Percentiles rank a stretch among this genome's conserved stretches.
Evolutionary conservation across 2,113 vertebrate genomes (phyloP).

Genomic region (Scytalopus superciliaris): DNA sequence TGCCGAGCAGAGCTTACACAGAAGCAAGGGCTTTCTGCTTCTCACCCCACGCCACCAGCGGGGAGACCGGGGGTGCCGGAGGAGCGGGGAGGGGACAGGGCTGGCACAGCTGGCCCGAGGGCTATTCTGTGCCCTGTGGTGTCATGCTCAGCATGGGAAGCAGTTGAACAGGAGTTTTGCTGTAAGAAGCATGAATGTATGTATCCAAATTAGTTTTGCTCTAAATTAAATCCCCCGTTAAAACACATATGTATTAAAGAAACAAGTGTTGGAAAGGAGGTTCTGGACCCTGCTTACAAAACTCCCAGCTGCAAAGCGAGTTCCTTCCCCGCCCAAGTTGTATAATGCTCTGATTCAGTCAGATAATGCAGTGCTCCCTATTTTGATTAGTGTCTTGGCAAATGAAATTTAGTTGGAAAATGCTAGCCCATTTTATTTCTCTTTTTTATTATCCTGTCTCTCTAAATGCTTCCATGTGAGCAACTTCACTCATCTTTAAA

Average conservation of each 20-base stretch:
- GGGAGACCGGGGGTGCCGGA: neutral
- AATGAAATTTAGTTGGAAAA: neutral
- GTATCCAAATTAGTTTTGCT: neutral
- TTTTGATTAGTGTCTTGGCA: neutral
- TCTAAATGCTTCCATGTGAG: conserved; percentile 46
- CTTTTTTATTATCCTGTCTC: neutral
- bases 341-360: neutral
- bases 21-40: neutral
- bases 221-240: neutral
- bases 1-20: neutral
- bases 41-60: neutral
- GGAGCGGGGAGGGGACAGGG: neutral
- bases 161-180: neutral
- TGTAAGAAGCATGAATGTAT: neutral
- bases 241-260: accelerated
- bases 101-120: neutral
- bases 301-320: neutral
- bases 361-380: neutral
- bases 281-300: neutral
- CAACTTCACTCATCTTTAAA: conserved; percentile 30
- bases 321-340: neutral
- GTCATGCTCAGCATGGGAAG: neutral
- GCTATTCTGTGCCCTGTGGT: neutral
- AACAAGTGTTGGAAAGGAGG: neutral
- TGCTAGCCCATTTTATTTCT: neutral